phyloP scores from a whole-genome alignment of 2,888 invertebrate species.

The Agrilus cyanescens region DNA sequence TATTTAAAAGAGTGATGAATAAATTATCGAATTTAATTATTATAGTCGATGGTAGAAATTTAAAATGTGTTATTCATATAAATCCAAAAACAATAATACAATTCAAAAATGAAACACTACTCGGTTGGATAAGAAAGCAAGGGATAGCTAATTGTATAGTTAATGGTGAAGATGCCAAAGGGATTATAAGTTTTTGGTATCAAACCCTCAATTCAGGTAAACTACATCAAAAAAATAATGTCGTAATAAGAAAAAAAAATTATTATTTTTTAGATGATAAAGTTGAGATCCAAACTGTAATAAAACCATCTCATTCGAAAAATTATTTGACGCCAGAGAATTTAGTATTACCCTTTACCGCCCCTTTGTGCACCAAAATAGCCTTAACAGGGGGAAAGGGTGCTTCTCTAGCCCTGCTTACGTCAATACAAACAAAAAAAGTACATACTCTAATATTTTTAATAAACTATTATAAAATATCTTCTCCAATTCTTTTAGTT shows the following conservation, averaged over 20 bases:
- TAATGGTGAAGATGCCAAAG: constrained; percentile 31
- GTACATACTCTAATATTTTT: constrained; percentile 33
- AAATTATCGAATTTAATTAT: constrained; percentile 1
- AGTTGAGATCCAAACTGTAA: constrained; percentile 5
- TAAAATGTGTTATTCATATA: constrained; percentile 22
- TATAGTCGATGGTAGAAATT: constrained; percentile 12
- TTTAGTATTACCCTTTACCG: constrained; percentile 32
- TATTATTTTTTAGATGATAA: background rate
- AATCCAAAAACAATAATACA: constrained; percentile 10
- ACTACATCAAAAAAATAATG: too few relatives aligned
- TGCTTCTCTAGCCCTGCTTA: constrained; percentile 57
- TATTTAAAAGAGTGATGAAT: background rate
- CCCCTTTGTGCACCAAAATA: constrained; percentile 40
- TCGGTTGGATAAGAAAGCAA: constrained; percentile 21
- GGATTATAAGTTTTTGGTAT: constrained; percentile 33
- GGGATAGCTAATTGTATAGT: constrained; percentile 26
- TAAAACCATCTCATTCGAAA: too few relatives aligned
- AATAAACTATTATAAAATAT: background rate
- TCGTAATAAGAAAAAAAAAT: constrained; percentile 9
- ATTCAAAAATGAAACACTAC: constrained; percentile 11
- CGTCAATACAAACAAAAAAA: constrained; percentile 33
- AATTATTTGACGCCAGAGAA: constrained; percentile 9
- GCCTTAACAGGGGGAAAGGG: constrained; percentile 67
- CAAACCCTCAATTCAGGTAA: constrained; percentile 11
- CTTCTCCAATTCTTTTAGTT: constrained; percentile 30